A percentile compares a stretch with the other conserved stretches of the same genome.
Conservation (phyloP, 1,140 invertebrate species). For the Drosophila auraria region DNA sequence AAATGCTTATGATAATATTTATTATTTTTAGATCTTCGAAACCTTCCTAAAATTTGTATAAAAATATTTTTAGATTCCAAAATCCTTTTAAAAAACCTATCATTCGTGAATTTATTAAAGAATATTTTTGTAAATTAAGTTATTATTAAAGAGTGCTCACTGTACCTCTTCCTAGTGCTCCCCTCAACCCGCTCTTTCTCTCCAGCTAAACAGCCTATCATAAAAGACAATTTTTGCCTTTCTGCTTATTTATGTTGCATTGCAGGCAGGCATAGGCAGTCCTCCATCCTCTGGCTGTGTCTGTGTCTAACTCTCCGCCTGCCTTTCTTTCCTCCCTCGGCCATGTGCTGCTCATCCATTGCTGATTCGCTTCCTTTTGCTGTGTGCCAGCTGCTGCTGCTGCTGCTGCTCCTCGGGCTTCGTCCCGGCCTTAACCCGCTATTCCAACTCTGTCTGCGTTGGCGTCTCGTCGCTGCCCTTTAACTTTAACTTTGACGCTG, state of each 20-base stretch:
- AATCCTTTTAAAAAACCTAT: fast-evolving
- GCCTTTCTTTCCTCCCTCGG: not conserved
- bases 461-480: constrained; percentile 79
- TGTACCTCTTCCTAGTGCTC: constrained; percentile 8
- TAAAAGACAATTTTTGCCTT: constrained; percentile 80
- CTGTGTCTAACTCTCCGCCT: not conserved
- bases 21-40: too few relatives aligned
- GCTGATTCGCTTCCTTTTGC: constrained; percentile 14
- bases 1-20: not conserved
- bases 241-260: constrained; percentile 78
- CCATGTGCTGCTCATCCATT: constrained; percentile 28
- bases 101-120: too few relatives aligned
- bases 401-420: not conserved
- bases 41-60: too few relatives aligned
- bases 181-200: constrained; percentile 8
- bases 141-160: constrained; percentile 1
- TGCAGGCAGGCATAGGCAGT: constrained; percentile 42
- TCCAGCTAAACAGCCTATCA: constrained; percentile 50
- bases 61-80: not conserved
- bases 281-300: constrained; percentile 1
- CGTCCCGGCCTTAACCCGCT: constrained; percentile 17
- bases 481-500: constrained; percentile 54
- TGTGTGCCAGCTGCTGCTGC: constrained; percentile 16
- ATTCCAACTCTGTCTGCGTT: constrained; percentile 49
- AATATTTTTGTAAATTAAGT: not conserved